A percentile compares a stretch with the other conserved stretches of the same genome.
Evolutionary conservation across 2,113 vertebrate species (phyloP).

Genomic region (Colius striatus): DNA sequence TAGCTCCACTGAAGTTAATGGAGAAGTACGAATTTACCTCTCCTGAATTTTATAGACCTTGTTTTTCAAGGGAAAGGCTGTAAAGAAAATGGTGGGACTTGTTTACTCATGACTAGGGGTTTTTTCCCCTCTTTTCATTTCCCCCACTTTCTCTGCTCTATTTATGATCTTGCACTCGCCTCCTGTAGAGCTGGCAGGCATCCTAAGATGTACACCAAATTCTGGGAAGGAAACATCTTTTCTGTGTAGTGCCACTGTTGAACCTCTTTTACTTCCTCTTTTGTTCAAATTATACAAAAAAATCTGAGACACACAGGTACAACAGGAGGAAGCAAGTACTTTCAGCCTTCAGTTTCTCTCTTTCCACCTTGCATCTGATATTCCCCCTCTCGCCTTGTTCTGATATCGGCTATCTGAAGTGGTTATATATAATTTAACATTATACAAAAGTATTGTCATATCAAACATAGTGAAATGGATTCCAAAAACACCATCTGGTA

Average conservation of each 20-base stretch:
- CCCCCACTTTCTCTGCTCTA: conserved; percentile 29
- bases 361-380: conserved; percentile 78
- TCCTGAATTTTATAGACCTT: conserved; percentile 1
- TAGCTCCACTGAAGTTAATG: neutral
- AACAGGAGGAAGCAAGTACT: conserved; percentile 65
- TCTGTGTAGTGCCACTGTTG: conserved; percentile 43
- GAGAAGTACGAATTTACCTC: neutral
- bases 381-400: conserved; percentile 78
- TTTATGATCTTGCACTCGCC: conserved; percentile 52
- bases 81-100: neutral
- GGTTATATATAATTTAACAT: conserved; percentile 89
- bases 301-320: conserved; percentile 72
- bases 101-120: neutral
- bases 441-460: conserved; percentile 90
- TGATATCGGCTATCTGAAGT: conserved; percentile 81
- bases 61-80: neutral
- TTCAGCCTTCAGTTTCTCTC: conserved; percentile 72
- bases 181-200: conserved; percentile 65
- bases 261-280: conserved; percentile 64
- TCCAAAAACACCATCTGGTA: conserved; percentile 98
- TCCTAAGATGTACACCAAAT: conserved; percentile 64
- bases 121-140: neutral
- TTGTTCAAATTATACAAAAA: conserved; percentile 71
- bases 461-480: conserved; percentile 90
- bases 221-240: conserved; percentile 61